These are phyloP conservation scores for Falco peregrinus DNA, from an alignment of 2,797 vertebrate species.

Conservation along the genomic window DNA sequence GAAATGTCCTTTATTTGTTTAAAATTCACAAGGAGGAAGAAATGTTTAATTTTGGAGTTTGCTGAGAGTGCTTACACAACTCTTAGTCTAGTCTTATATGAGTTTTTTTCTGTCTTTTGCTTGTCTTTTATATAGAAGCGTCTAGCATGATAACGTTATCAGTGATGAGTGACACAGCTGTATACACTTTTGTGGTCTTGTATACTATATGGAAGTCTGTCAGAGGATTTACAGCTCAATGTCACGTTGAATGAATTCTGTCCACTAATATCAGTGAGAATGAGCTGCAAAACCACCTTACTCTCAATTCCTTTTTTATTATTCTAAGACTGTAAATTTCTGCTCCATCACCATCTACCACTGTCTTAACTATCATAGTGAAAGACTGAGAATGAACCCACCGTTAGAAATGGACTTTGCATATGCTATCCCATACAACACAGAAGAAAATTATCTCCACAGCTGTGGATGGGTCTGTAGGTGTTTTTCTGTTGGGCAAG, in stretches of 20 bases:
- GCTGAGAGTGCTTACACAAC: not conserved
- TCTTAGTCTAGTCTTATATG: not conserved
- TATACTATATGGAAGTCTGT: not conserved
- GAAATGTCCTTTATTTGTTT: not conserved
- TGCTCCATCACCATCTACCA: not conserved
- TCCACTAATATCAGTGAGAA: not conserved
- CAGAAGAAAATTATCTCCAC: not conserved
- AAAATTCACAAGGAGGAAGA: not conserved
- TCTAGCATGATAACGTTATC: not conserved
- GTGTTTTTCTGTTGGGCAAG: not conserved
- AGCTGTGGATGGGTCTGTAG: not conserved
- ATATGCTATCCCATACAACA: not conserved
- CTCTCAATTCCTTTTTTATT: not conserved
- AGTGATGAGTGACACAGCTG: not conserved
- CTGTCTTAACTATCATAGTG: not conserved
- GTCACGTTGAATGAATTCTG: not conserved
- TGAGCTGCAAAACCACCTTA: not conserved
- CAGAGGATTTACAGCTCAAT: not conserved
- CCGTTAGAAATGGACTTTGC: not conserved
- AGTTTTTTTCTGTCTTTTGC: not conserved
- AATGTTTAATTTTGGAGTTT: not conserved
- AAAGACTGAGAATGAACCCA: not conserved
- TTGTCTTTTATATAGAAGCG: constrained; percentile 22
- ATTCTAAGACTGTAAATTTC: not conserved
- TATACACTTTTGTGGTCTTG: not conserved